Evolutionary conservation across 2,113 vertebrate genomes (phyloP).

Genomic region (Turnix velox): DNA sequence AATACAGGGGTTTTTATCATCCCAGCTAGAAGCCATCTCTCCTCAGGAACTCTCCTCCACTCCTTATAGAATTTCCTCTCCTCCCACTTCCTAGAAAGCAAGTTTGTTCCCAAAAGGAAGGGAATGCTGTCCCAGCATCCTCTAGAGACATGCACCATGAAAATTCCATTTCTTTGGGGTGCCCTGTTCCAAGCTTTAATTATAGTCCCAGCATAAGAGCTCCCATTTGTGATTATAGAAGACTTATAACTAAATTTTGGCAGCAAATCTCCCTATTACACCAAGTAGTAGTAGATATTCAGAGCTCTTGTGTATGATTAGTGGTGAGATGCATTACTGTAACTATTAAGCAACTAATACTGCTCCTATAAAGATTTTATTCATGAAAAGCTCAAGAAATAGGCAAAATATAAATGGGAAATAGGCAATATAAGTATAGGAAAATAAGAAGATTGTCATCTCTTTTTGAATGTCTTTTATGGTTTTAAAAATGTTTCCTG

Average conservation of each 20-base stretch:
- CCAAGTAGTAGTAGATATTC: background rate
- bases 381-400: background rate
- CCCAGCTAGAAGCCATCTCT: background rate
- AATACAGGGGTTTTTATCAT: background rate
- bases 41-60: background rate
- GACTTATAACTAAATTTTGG: background rate
- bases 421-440: too few species aligned
- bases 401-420: too few species aligned
- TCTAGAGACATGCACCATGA: accelerated
- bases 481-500: background rate
- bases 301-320: background rate
- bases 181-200: background rate
- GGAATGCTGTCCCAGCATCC: background rate
- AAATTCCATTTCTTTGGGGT: background rate
- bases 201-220: background rate
- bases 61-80: background rate
- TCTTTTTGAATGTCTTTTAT: background rate
- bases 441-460: background rate
- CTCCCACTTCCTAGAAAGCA: background rate
- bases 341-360: background rate
- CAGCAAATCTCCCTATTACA: background rate
- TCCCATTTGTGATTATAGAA: background rate
- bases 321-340: background rate
- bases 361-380: background rate
- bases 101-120: background rate